phyloP scores from a whole-genome alignment of 2,888 invertebrate species.

The Aphidoletes aphidimyza region DNA sequence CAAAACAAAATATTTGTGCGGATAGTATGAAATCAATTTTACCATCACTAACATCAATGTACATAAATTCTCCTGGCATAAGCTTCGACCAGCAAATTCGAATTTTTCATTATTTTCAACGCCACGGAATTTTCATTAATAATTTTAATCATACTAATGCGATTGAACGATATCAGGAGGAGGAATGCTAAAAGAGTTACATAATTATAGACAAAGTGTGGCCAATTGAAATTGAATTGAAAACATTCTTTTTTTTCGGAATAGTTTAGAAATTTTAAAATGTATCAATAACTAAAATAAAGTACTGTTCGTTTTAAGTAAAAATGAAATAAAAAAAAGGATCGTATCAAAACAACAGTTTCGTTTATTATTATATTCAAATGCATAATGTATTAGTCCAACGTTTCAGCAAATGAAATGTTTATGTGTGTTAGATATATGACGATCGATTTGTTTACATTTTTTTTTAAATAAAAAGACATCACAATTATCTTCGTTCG shows the following conservation, averaged over 20 bases:
- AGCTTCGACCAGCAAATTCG: neutral
- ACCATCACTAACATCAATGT: neutral
- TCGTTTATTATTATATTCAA: no score
- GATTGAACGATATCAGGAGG: neutral
- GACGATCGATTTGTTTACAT: neutral
- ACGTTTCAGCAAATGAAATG: no score
- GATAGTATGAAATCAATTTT: neutral
- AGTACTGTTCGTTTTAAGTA: no score
- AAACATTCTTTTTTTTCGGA: neutral
- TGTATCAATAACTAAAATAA: no score
- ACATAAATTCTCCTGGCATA: slow-evolving; percentile 24
- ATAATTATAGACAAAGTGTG: slow-evolving; percentile 2
- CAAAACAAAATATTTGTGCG: slow-evolving; percentile 20
- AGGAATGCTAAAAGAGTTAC: neutral
- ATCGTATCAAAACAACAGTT: no score
- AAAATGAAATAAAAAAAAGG: no score
- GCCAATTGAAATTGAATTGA: slow-evolving; percentile 5
- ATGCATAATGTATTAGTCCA: no score
- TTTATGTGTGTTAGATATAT: no score
- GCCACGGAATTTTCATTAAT: neutral
- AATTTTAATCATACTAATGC: neutral
- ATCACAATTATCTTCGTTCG: no score
- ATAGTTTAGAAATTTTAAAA: neutral
- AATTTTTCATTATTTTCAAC: neutral
- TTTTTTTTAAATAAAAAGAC: no score